These are phyloP conservation scores for Pteronotus mesoamericanus DNA, from an alignment of 2,797 vertebrate genomes.

Conservation along the genomic window DNA sequence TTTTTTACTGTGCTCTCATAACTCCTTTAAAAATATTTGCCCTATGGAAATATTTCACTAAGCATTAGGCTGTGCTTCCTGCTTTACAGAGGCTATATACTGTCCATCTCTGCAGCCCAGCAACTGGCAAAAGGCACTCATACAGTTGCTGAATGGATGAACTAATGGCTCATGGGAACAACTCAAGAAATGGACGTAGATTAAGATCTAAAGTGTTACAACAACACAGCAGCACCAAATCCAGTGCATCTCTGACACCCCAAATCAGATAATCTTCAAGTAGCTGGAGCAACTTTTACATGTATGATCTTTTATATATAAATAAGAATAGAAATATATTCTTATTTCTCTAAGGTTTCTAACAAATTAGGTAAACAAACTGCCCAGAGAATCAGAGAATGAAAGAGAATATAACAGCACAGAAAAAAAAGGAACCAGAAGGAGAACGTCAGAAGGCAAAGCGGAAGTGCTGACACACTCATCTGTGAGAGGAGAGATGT, in stretches of 20 bases:
- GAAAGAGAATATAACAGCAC: background rate
- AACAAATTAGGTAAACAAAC: slow-evolving; percentile 41
- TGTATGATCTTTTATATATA: too few relatives aligned
- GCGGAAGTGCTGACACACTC: background rate
- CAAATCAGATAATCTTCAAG: background rate
- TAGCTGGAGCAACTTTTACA: background rate
- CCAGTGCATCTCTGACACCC: background rate
- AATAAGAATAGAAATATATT: too few relatives aligned
- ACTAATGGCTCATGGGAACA: background rate
- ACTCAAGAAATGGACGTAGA: background rate
- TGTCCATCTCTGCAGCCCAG: background rate
- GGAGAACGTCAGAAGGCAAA: slow-evolving; percentile 21
- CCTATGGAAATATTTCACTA: background rate
- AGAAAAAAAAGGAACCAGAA: background rate
- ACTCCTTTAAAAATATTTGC: background rate
- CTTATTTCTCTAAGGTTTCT: slow-evolving; percentile 31
- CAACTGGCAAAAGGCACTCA: background rate
- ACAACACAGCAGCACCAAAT: background rate
- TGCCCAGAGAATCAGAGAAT: slow-evolving; percentile 14
- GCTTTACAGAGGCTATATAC: background rate
- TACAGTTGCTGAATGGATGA: background rate
- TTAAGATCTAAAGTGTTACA: background rate
- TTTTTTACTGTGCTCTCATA: background rate
- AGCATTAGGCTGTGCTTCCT: background rate
- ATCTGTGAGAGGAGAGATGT: slow-evolving; percentile 14